Conservation (phyloP, 2,888 invertebrate genomes). For the Caenorhabditis virilis region DNA sequence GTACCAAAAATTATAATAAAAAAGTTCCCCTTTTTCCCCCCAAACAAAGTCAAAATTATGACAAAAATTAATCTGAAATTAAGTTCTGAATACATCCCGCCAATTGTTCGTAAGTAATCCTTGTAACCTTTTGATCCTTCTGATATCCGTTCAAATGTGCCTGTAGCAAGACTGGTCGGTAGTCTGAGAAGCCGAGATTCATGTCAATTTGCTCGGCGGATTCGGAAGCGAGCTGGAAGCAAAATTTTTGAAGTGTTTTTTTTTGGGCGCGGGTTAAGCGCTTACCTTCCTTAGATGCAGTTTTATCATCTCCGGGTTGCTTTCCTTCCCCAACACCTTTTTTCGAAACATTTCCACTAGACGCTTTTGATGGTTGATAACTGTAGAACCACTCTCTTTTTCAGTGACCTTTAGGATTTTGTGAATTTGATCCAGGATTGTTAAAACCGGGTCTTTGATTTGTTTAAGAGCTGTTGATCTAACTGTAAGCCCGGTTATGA, state of each 20-base stretch:
- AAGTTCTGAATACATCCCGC: constrained; percentile 29
- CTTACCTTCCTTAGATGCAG: constrained; percentile 50
- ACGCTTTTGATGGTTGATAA: constrained; percentile 35
- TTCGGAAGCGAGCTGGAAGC: constrained; percentile 39
- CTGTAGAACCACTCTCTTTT: constrained; percentile 12
- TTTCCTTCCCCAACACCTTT: constrained; percentile 35
- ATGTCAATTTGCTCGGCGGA: constrained; percentile 44
- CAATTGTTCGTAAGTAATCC: constrained; percentile 48
- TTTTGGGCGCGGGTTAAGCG: too few relatives aligned
- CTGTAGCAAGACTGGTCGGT: constrained; percentile 46
- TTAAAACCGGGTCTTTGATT: constrained; percentile 52
- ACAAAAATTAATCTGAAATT: neutral
- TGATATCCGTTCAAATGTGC: constrained; percentile 37
- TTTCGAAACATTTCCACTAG: constrained; percentile 51
- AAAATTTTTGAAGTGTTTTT: too few relatives aligned
- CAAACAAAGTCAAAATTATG: too few relatives aligned
- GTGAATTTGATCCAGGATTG: constrained; percentile 51
- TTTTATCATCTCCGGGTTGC: constrained; percentile 44
- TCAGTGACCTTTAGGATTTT: constrained; percentile 37
- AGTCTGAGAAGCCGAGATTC: constrained; percentile 57
- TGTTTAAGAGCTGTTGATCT: constrained; percentile 48
- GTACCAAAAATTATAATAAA: too few relatives aligned
- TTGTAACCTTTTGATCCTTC: constrained; percentile 42
- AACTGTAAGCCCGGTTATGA: constrained; percentile 17
- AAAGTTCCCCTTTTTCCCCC: too few relatives aligned